Percentiles rank a stretch among this genome's conserved stretches.
Evolutionary conservation across 2,797 vertebrate species (phyloP).

Genomic region (Tragelaphus oryx): DNA sequence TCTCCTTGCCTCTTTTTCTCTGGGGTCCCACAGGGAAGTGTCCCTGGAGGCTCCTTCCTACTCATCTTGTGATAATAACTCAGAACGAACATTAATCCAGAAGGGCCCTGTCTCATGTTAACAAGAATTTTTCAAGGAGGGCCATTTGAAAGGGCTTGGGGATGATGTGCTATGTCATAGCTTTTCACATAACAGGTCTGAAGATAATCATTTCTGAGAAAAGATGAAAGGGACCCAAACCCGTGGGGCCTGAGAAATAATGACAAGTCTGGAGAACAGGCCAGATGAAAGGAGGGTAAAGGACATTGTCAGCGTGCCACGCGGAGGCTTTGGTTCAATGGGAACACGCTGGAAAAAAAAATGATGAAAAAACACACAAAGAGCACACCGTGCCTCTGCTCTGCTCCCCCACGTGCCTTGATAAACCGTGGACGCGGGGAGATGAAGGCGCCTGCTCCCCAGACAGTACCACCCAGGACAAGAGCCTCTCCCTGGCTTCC

Average conservation of each 20-base stretch:
- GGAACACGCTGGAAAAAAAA: background rate
- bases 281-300: slow-evolving; percentile 28
- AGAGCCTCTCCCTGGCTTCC: background rate
- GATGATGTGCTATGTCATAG: slow-evolving; percentile 27
- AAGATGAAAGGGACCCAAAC: slow-evolving; percentile 24
- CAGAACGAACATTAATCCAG: background rate
- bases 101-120: background rate
- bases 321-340: background rate
- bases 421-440: background rate
- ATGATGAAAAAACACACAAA: background rate
- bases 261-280: slow-evolving; percentile 13
- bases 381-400: background rate
- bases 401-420: background rate
- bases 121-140: slow-evolving; percentile 41
- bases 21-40: background rate
- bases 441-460: background rate
- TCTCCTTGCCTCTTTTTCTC: background rate
- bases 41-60: background rate
- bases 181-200: slow-evolving; percentile 28
- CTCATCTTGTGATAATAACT: background rate
- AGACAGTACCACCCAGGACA: rapidly evolving
- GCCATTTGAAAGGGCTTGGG: slow-evolving; percentile 21
- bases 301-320: slow-evolving; percentile 12
- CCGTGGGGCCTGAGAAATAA: slow-evolving; percentile 22
- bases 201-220: slow-evolving; percentile 55